Conservation (phyloP, 1,140 invertebrate species). For the Pinna nobilis region DNA sequence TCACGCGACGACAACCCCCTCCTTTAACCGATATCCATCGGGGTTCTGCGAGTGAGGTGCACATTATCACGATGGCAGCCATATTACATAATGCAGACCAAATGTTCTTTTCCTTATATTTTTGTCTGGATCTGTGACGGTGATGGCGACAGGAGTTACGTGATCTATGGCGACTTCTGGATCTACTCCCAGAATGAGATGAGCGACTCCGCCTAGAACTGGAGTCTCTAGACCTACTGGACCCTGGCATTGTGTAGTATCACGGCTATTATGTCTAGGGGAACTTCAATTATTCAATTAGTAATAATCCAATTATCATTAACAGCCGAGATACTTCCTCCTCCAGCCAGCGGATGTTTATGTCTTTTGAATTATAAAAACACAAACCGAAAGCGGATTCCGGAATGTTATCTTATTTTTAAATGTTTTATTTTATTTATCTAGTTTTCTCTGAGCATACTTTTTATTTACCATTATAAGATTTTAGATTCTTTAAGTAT, state of each 20-base stretch:
- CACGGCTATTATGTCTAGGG: no score
- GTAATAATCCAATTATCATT: no score
- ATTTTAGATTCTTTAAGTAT: no score
- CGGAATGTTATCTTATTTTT: no score
- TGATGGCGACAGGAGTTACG: slow-evolving; percentile 21
- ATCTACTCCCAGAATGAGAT: slow-evolving; percentile 47
- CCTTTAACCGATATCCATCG: slow-evolving; percentile 62
- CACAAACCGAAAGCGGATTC: no score
- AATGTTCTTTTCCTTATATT: slow-evolving; percentile 68
- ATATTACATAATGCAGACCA: slow-evolving; percentile 67
- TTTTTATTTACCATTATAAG: no score
- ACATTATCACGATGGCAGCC: slow-evolving; percentile 67
- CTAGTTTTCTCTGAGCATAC: no score
- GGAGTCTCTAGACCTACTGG: slow-evolving; percentile 46
- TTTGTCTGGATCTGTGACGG: slow-evolving; percentile 48
- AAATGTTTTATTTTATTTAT: no score
- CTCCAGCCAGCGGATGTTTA: no score
- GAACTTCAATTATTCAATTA: no score
- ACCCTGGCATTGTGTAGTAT: slow-evolving; percentile 37
- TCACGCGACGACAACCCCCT: slow-evolving; percentile 46
- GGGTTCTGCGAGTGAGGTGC: slow-evolving; percentile 67
- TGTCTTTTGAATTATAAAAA: no score
- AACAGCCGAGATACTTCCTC: no score
- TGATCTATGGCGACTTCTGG: slow-evolving; percentile 48
- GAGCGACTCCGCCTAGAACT: slow-evolving; percentile 52